These are phyloP conservation scores for Verasper variegatus DNA, from an alignment of 2,113 vertebrate genomes.

Conservation along the genomic window DNA sequence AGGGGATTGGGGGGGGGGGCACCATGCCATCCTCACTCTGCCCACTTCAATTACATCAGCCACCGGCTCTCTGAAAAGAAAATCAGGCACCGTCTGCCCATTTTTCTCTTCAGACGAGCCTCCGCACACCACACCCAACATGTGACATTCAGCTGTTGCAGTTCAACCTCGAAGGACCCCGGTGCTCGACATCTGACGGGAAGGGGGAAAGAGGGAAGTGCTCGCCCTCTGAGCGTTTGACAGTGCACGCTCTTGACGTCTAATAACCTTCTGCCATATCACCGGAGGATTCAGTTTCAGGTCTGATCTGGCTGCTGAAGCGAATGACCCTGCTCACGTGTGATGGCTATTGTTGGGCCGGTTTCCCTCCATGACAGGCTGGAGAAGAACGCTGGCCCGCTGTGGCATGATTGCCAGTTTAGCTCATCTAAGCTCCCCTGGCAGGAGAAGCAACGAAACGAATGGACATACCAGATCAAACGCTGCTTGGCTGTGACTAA, in stretches of 20 bases:
- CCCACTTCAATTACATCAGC: conserved; percentile 77
- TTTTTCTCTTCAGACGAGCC: conserved; percentile 35
- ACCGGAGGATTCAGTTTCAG: conserved; percentile 46
- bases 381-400: conserved; percentile 39
- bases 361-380: not conserved
- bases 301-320: conserved; percentile 17
- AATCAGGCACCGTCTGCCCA: conserved; percentile 51
- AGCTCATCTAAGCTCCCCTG: conserved; percentile 62
- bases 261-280: conserved; percentile 13
- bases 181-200: conserved; percentile 9
- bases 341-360: conserved; percentile 36
- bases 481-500: conserved; percentile 66
- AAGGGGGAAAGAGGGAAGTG: not conserved
- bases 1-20: conserved; percentile 23
- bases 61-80: conserved; percentile 55
- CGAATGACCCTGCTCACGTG: conserved; percentile 22
- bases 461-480: conserved; percentile 75
- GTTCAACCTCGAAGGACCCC: conserved; percentile 37
- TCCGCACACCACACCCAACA: conserved; percentile 48
- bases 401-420: conserved; percentile 56
- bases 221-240: conserved; percentile 24
- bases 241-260: conserved; percentile 15
- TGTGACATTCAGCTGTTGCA: conserved; percentile 44
- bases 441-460: conserved; percentile 52
- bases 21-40: conserved; percentile 70